Conservation (phyloP, 1,140 invertebrate species). For the Hycleus cichorii region DNA sequence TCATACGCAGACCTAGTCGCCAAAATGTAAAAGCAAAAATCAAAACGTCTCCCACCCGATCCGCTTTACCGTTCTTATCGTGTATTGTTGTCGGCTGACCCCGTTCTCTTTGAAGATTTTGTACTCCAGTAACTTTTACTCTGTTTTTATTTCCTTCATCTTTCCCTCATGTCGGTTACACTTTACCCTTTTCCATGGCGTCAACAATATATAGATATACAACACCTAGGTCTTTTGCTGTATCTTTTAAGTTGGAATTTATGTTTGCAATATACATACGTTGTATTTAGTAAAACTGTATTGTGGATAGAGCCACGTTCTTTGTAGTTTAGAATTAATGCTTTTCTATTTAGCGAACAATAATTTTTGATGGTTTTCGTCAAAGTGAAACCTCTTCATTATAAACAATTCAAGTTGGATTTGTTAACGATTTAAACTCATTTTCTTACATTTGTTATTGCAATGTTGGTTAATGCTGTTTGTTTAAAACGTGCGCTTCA, state of each 20-base stretch:
- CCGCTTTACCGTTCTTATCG: slow-evolving; percentile 7
- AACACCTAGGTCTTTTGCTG: not conserved
- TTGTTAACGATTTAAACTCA: too few relatives aligned
- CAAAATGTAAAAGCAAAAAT: too few relatives aligned
- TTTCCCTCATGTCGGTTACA: not conserved
- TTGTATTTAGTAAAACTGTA: slow-evolving; percentile 20
- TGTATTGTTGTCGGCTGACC: slow-evolving; percentile 18
- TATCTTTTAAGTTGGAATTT: slow-evolving; percentile 9
- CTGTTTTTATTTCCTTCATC: not conserved
- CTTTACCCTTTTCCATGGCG: too few relatives aligned
- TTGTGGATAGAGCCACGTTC: not conserved
- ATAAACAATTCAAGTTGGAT: too few relatives aligned
- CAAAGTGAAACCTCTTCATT: too few relatives aligned
- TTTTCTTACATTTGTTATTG: too few relatives aligned
- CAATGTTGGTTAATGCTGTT: not conserved
- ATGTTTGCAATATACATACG: slow-evolving; percentile 22
- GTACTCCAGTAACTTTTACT: not conserved
- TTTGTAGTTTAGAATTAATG: not conserved
- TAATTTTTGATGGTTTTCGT: too few relatives aligned
- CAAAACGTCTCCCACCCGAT: not conserved
- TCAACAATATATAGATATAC: too few relatives aligned
- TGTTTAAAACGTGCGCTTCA: slow-evolving; percentile 10
- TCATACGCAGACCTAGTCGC: not conserved
- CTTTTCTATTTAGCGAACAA: too few relatives aligned
- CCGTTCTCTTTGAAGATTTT: slow-evolving; percentile 13